These are phyloP conservation scores for Papilio glaucus DNA, from an alignment of 1,140 invertebrate species.

Conservation along the genomic window DNA sequence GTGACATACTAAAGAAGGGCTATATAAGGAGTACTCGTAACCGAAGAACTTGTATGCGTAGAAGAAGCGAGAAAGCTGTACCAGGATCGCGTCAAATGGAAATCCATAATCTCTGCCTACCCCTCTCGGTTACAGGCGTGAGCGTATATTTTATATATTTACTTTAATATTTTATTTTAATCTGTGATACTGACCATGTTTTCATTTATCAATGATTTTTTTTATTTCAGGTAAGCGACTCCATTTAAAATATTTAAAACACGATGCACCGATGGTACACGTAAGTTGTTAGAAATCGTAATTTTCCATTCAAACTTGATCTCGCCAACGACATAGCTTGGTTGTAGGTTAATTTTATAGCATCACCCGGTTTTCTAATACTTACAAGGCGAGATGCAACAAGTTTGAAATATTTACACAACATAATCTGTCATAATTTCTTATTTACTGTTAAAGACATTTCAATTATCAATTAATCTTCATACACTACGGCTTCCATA, in stretches of 20 bases:
- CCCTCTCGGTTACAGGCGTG: too few species aligned
- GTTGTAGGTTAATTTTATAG: slow-evolving; percentile 17
- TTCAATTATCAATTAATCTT: not conserved
- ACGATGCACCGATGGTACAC: not conserved
- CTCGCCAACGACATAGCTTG: not conserved
- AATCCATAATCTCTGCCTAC: too few species aligned
- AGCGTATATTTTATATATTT: too few species aligned
- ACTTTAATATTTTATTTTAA: too few species aligned
- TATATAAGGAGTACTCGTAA: too few species aligned
- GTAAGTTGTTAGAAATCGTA: slow-evolving; percentile 13
- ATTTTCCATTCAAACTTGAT: slow-evolving; percentile 15
- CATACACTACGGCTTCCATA: too few species aligned
- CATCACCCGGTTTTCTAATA: not conserved
- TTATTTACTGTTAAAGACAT: not conserved
- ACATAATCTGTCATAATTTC: not conserved
- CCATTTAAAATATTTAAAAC: slow-evolving; percentile 6
- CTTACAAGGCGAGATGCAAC: not conserved
- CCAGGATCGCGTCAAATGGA: too few species aligned
- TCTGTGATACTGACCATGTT: too few species aligned
- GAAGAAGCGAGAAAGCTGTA: too few species aligned
- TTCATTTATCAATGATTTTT: slow-evolving; percentile 40
- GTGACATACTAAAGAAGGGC: too few species aligned
- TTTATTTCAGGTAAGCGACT: slow-evolving; percentile 54
- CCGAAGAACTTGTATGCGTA: too few species aligned
- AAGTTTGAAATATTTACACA: not conserved